Conservation (phyloP, 2,113 vertebrate species). For the Zosterops pallidus region DNA sequence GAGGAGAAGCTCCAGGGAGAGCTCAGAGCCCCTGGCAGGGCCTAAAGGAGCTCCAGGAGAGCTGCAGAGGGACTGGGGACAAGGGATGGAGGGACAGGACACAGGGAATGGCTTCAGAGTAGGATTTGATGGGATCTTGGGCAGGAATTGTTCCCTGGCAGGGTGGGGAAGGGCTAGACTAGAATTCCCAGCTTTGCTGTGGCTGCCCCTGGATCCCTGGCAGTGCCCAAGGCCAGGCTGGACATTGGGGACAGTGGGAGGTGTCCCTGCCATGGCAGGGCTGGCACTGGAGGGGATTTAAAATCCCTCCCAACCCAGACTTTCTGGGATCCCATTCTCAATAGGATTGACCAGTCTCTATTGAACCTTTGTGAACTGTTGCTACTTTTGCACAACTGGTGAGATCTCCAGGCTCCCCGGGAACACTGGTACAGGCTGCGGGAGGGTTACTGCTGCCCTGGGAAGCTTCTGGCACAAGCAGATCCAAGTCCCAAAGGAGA, state of each 20-base stretch:
- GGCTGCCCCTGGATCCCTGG: not conserved
- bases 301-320: not conserved
- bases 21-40: no score
- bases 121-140: accelerated
- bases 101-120: not conserved
- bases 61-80: not conserved
- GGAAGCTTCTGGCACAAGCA: not conserved
- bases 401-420: not conserved
- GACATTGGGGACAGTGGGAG: not conserved
- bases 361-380: not conserved
- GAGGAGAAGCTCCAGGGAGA: no score
- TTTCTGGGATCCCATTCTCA: not conserved
- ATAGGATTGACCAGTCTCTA: not conserved
- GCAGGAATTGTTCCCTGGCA: not conserved
- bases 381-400: not conserved
- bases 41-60: no score
- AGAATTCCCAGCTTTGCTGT: not conserved
- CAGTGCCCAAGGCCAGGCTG: not conserved
- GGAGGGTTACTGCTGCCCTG: not conserved
- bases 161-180: not conserved
- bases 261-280: not conserved
- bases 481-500: not conserved
- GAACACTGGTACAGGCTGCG: not conserved
- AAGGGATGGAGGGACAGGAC: not conserved
- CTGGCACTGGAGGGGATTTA: accelerated